Evolutionary conservation across 1,140 invertebrate species (phyloP).

Genomic region (Thaumetopoea pityocampa): DNA sequence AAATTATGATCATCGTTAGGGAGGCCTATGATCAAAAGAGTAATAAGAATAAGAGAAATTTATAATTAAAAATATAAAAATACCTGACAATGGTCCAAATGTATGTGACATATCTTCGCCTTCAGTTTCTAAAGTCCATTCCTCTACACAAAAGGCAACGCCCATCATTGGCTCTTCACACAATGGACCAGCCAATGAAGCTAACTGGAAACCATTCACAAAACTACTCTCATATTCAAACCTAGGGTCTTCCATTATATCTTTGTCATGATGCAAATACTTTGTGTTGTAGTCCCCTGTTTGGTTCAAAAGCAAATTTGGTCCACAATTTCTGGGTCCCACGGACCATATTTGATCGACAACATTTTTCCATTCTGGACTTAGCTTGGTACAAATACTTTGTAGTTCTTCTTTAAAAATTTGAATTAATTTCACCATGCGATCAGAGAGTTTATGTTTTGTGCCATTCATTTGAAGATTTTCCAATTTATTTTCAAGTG

Average conservation of each 20-base stretch:
- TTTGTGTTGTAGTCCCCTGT: slow-evolving; percentile 77
- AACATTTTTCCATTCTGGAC: slow-evolving; percentile 76
- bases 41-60: background rate
- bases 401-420: slow-evolving; percentile 81
- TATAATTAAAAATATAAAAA: slow-evolving; percentile 2
- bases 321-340: slow-evolving; percentile 91
- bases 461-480: slow-evolving; percentile 39
- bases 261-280: slow-evolving; percentile 60
- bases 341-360: slow-evolving; percentile 92
- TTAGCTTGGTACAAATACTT: slow-evolving; percentile 78
- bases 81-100: slow-evolving; percentile 78
- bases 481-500: slow-evolving; percentile 46
- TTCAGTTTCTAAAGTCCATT: slow-evolving; percentile 80
- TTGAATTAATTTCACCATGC: slow-evolving; percentile 76
- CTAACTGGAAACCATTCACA: slow-evolving; percentile 96
- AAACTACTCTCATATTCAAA: slow-evolving; percentile 86
- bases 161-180: slow-evolving; percentile 98
- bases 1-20: too few relatives aligned
- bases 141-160: slow-evolving; percentile 92
- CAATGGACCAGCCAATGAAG: slow-evolving; percentile 90
- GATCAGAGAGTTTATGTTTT: slow-evolving; percentile 62
- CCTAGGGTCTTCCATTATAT: slow-evolving; percentile 69
- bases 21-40: background rate
- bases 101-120: slow-evolving; percentile 65
- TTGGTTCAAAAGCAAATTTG: slow-evolving; percentile 92